A percentile compares a stretch with the other conserved stretches of the same genome.
Evolutionary conservation across 2,797 vertebrate genomes (phyloP).

Genomic region (Squalus acanthias): DNA sequence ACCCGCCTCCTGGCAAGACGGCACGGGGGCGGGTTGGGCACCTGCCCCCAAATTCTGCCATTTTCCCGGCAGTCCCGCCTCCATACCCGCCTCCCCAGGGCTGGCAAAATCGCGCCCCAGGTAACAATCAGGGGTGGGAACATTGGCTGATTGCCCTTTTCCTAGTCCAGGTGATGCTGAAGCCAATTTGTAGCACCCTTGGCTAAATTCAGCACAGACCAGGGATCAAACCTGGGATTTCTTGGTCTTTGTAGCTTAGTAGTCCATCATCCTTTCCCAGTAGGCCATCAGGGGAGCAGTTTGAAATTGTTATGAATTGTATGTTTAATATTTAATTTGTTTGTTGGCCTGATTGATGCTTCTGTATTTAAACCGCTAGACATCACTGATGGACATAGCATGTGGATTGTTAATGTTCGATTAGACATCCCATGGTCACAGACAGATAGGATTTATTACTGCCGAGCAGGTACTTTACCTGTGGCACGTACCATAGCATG

Average conservation of each 20-base stretch:
- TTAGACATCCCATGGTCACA: neutral
- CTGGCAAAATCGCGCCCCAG: too few relatives aligned
- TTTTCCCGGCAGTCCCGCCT: too few relatives aligned
- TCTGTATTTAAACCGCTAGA: neutral
- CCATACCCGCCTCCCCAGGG: too few relatives aligned
- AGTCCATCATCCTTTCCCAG: neutral
- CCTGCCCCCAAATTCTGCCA: too few relatives aligned
- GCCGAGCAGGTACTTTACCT: neutral
- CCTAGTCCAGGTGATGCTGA: neutral
- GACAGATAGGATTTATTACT: neutral
- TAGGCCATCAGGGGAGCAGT: neutral
- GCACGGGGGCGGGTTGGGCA: too few relatives aligned
- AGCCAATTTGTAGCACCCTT: neutral
- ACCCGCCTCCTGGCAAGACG: too few relatives aligned
- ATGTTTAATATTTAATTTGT: conserved; percentile 22
- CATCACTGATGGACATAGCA: neutral
- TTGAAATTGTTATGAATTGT: neutral
- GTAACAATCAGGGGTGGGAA: neutral
- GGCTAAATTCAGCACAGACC: neutral
- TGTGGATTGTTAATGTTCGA: neutral
- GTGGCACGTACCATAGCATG: too few relatives aligned
- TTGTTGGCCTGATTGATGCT: neutral
- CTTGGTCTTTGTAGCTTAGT: neutral
- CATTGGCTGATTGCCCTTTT: neutral
- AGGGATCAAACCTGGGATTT: neutral